These are phyloP conservation scores for Corythoichthys intestinalis DNA, from an alignment of 2,113 vertebrate species.

Conservation along the genomic window DNA sequence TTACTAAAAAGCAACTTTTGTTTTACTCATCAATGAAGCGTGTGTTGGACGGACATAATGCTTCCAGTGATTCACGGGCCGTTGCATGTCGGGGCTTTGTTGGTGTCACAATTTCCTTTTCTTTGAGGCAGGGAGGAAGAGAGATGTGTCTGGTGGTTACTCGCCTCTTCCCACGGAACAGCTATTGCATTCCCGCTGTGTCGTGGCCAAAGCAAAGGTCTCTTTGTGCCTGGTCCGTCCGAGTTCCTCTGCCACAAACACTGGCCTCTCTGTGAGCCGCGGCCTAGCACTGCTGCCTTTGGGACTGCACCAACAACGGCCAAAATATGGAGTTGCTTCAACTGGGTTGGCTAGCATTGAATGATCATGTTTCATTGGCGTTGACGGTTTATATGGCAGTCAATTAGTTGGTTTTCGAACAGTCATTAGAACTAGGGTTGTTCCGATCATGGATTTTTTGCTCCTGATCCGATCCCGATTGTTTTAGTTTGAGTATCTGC, in stretches of 20 bases:
- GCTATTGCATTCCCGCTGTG: constrained; percentile 49
- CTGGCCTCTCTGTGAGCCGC: constrained; percentile 58
- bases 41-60: constrained; percentile 17
- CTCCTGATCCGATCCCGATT: too few species aligned
- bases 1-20: constrained; percentile 4
- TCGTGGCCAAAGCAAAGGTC: constrained; percentile 56
- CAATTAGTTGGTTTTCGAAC: too few species aligned
- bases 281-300: constrained; percentile 12
- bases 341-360: background rate
- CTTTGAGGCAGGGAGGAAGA: constrained; percentile 26
- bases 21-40: constrained; percentile 1
- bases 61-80: constrained; percentile 19
- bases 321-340: background rate
- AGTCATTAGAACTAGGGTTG: too few species aligned
- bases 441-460: too few species aligned
- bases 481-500: too few species aligned
- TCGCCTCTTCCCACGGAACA: constrained; percentile 58
- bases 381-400: too few species aligned
- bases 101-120: constrained; percentile 31
- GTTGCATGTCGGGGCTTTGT: constrained; percentile 17
- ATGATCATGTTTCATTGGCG: too few species aligned
- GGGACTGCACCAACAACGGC: constrained; percentile 3
- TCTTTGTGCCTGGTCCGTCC: constrained; percentile 54
- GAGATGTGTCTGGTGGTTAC: constrained; percentile 39
- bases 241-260: constrained; percentile 45